These are phyloP conservation scores for Orientallactaga sibirica DNA, from an alignment of 2,797 vertebrate species.

Conservation along the genomic window DNA sequence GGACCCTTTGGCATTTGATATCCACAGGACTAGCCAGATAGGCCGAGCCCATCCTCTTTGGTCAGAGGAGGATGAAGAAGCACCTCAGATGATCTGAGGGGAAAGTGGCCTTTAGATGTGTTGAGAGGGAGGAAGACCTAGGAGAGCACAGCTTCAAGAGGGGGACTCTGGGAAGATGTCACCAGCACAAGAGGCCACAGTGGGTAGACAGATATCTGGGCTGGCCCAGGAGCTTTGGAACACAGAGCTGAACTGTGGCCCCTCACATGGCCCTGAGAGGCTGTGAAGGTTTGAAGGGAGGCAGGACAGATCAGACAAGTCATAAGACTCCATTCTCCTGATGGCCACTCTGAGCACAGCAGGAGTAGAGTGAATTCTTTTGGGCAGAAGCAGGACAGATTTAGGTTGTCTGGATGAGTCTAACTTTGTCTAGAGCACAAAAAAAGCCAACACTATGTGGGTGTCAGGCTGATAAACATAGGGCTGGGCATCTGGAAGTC, in stretches of 20 bases:
- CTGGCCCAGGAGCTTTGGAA: too few relatives aligned
- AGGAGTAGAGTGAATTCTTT: background rate
- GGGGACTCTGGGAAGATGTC: background rate
- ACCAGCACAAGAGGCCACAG: background rate
- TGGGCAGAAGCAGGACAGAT: conserved; percentile 53
- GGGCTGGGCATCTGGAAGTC: conserved; percentile 1
- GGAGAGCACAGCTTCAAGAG: background rate
- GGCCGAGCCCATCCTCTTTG: background rate
- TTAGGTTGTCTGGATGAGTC: conserved; percentile 48
- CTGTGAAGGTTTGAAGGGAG: background rate
- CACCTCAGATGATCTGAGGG: background rate
- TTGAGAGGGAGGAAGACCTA: background rate
- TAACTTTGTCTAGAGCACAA: conserved; percentile 38
- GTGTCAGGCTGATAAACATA: background rate
- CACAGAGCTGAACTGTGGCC: background rate
- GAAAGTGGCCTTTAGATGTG: background rate
- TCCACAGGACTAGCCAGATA: background rate
- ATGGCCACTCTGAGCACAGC: background rate
- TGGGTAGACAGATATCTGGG: background rate
- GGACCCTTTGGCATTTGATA: background rate
- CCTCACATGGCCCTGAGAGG: background rate
- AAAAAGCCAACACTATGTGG: conserved; percentile 19
- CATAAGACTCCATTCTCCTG: background rate
- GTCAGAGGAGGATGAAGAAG: background rate
- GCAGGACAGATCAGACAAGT: background rate